These are phyloP conservation scores for Himalopsyche phryganea DNA, from an alignment of 1,140 invertebrate genomes.

Conservation along the genomic window DNA sequence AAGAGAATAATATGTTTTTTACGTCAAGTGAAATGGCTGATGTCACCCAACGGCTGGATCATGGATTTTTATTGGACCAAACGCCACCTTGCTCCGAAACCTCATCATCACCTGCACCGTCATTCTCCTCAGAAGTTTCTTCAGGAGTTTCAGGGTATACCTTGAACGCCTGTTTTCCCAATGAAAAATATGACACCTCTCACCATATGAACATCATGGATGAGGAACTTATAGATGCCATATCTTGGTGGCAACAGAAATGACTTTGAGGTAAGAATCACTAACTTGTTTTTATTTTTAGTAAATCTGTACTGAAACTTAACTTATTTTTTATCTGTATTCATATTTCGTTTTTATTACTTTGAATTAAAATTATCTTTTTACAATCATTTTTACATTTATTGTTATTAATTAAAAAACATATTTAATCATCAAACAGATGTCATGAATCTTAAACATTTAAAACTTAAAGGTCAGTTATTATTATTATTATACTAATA, in stretches of 20 bases:
- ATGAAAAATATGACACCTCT: slow-evolving; percentile 50
- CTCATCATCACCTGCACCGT: slow-evolving; percentile 68
- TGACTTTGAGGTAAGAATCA: slow-evolving; percentile 44
- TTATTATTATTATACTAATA: slow-evolving; percentile 13
- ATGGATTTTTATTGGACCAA: slow-evolving; percentile 41
- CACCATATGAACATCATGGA: slow-evolving; percentile 58
- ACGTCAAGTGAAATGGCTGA: slow-evolving; percentile 37
- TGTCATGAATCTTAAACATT: no score
- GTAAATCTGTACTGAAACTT: no score
- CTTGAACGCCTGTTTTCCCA: slow-evolving; percentile 45
- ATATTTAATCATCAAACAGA: no score
- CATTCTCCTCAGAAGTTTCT: slow-evolving; percentile 68
- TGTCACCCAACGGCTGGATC: slow-evolving; percentile 38
- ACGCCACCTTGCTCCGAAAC: slow-evolving; percentile 63
- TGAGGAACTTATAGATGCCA: slow-evolving; percentile 78
- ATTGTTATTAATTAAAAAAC: no score
- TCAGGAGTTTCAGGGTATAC: slow-evolving; percentile 38
- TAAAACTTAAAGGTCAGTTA: no score
- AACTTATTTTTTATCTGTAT: no score
- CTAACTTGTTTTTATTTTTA: background rate
- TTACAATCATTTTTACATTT: no score
- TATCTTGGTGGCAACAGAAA: slow-evolving; percentile 77
- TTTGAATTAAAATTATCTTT: no score
- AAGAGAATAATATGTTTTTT: slow-evolving; percentile 33
- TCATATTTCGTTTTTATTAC: no score